Base-by-base conservation (phyloP, 2,888 invertebrate genomes). In the Rotaria magnacalcarata region DNA sequence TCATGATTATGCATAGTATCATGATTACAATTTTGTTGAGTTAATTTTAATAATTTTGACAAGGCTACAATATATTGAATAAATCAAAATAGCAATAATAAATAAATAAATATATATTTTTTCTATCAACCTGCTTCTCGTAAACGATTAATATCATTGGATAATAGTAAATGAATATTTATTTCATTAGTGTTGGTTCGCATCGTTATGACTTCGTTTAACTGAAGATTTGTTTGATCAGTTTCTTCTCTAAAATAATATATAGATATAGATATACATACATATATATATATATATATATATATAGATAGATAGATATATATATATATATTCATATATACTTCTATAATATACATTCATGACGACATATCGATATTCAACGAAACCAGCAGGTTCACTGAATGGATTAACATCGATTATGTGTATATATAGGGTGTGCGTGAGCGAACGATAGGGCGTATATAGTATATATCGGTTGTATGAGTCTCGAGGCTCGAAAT, bases 121-220 rank as follows among this genome's bases (percentile, higher is more conserved):
- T 41, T 21, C 8, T 14, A 80, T 80, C 16, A 67, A 80, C 80
- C 80, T 80, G 43, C 24, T 80, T 80, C 80, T 80, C 80, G 3
- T 47, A 80, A 47, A 47, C 80, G 43, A 47, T 80, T 80, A n/a
- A 80, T 80, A 47, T 80, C 80, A n/a, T 80, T 80, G 3, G 80
- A 47, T 80, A 80, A n/a, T 11, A 80, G 19, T 47, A 80, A 47
- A 80, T 80, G 80, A 47, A 80, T 47, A 80, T 80, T 80, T 19
- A 80, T 80, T 80, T 80, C 80, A 47, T 80, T 80, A n/a, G 80
- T 80, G 47, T 47, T 80, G 11, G 80, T 80, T n/a, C 80, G 80
- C 80, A 80, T 80, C 10, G 67, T 67, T 67, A 67, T 67, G 8
- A 80, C 80, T 80, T 80, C 80, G 80, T 80, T 47, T 47, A 47